Evolutionary conservation across 2,888 invertebrate genomes (phyloP).

Genomic region (Gastrophysa polygoni): DNA sequence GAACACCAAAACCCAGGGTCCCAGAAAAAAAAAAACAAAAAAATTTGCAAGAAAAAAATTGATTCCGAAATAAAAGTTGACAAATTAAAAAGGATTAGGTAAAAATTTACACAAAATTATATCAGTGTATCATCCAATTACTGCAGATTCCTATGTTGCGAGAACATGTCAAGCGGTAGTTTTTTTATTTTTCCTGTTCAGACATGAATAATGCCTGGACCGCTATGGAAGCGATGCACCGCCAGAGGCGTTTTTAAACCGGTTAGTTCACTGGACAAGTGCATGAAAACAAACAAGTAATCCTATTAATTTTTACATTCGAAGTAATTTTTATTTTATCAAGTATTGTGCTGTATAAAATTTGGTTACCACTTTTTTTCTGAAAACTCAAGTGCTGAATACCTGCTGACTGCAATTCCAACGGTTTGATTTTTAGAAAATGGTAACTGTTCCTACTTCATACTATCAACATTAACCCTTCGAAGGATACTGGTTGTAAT

Average conservation of each 20-base stretch:
- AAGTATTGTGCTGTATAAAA: background rate
- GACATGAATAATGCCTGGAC: background rate
- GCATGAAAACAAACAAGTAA: slow-evolving; percentile 12
- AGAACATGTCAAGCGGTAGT: background rate
- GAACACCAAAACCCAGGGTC: background rate
- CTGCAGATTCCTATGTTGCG: background rate
- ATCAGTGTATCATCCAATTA: background rate
- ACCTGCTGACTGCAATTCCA: background rate
- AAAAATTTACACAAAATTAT: background rate
- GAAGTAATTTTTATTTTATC: slow-evolving; percentile 14
- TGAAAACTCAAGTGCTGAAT: background rate
- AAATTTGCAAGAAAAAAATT: too few relatives aligned
- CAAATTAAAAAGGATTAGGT: background rate
- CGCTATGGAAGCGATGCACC: slow-evolving; percentile 17
- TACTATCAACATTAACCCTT: background rate
- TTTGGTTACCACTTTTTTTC: background rate
- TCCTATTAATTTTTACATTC: slow-evolving; percentile 1
- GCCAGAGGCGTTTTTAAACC: slow-evolving; percentile 16
- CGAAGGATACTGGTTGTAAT: background rate
- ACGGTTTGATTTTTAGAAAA: slow-evolving; percentile 3
- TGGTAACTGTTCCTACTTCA: slow-evolving; percentile 6
- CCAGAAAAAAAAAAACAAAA: background rate
- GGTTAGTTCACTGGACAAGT: slow-evolving; percentile 18
- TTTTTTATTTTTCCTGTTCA: background rate
- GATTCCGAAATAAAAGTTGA: background rate